Evolutionary conservation across 64 coral and sea anemone genomes (phyloP).

Genomic region (Porites australiensis): DNA sequence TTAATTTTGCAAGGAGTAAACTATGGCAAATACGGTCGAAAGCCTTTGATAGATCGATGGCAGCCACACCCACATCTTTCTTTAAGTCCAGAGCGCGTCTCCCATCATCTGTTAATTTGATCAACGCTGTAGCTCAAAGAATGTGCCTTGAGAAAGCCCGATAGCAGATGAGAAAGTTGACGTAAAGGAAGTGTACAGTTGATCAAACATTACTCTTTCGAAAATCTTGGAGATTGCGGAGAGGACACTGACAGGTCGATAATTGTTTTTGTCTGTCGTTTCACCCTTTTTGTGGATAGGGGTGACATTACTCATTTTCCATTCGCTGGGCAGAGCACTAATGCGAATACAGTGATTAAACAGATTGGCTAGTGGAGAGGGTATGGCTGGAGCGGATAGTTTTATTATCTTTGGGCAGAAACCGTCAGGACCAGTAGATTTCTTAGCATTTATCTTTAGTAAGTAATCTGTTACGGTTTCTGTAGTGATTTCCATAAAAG

Average conservation of each 20-base stretch:
- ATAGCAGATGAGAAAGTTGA: slow-evolving; percentile 5
- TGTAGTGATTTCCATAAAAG: no score
- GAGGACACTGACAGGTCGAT: slow-evolving; percentile 53
- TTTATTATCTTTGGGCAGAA: no score
- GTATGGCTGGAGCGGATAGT: no score
- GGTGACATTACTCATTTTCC: slow-evolving; percentile 53
- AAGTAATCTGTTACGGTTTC: no score
- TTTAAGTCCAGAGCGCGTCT: background rate
- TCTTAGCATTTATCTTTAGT: no score
- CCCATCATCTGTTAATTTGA: slow-evolving; percentile 50
- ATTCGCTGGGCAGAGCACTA: background rate
- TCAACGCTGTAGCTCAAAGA: slow-evolving; percentile 10
- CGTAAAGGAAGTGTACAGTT: slow-evolving; percentile 13
- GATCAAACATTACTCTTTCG: no score
- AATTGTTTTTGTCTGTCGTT: slow-evolving; percentile 24
- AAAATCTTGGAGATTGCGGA: slow-evolving; percentile 49
- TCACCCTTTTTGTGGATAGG: slow-evolving; percentile 52
- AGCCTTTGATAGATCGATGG: slow-evolving; percentile 58
- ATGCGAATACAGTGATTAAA: slow-evolving; percentile 43
- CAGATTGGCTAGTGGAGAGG: background rate
- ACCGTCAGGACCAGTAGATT: no score
- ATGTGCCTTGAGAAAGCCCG: background rate
- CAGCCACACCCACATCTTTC: slow-evolving; percentile 28
- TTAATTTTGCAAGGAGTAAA: slow-evolving; percentile 23
- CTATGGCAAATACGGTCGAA: slow-evolving; percentile 44